Percentiles rank a stretch among this genome's conserved stretches.
Evolutionary conservation across 2,113 vertebrate species (phyloP).

Genomic region (Catagonus wagneri): DNA sequence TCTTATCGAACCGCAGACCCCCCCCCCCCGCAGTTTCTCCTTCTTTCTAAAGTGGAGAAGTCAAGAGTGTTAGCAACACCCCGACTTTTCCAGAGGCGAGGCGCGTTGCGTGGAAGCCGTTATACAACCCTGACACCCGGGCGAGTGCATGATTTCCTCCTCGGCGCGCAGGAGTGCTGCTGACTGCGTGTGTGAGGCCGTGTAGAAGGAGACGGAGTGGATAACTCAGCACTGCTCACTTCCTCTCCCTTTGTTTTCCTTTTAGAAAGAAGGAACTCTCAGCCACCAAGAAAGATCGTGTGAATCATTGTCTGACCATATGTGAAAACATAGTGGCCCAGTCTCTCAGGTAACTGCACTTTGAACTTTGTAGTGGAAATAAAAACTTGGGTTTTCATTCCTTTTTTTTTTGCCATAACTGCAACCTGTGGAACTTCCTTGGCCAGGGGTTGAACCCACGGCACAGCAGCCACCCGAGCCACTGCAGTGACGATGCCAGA

Average conservation of each 20-base stretch:
- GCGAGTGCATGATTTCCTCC: accelerated
- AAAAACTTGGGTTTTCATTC: neutral
- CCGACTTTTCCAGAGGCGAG: neutral
- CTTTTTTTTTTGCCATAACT: no score
- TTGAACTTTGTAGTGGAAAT: neutral
- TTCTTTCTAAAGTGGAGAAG: neutral
- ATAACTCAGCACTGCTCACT: neutral
- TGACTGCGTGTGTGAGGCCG: neutral
- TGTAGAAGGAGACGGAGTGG: neutral
- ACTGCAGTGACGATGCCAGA: no score
- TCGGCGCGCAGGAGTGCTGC: accelerated
- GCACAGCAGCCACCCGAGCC: no score
- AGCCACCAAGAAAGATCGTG: slow-evolving; percentile 97
- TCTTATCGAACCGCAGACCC: neutral
- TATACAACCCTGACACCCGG: no score
- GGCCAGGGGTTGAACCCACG: no score
- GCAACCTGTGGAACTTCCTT: no score
- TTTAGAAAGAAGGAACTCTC: slow-evolving; percentile 98
- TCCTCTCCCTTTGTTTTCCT: slow-evolving; percentile 31
- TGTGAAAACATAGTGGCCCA: slow-evolving; percentile 99
- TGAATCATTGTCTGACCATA: slow-evolving; percentile 98
- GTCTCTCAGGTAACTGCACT: slow-evolving; percentile 93
- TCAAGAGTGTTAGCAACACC: neutral
- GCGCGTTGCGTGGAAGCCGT: no score
- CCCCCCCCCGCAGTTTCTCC: neutral